Evolutionary conservation across 2,797 vertebrate species (phyloP).

Genomic region (Anguilla marmorata): DNA sequence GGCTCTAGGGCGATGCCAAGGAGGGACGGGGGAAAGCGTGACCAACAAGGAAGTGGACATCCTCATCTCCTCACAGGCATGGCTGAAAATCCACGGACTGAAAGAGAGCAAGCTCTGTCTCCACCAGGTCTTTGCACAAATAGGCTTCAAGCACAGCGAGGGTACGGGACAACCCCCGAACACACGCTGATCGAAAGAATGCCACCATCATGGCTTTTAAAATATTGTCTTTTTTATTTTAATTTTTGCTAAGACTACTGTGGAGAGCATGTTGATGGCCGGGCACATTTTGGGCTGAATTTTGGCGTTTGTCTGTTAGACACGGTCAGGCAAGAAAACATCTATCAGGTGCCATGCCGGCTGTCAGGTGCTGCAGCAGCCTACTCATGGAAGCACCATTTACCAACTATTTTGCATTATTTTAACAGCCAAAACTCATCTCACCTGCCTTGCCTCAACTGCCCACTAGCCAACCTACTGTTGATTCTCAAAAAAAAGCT

Average conservation of each 20-base stretch:
- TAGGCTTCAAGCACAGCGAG: slow-evolving; percentile 75
- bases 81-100: slow-evolving; percentile 73
- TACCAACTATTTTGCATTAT: neutral
- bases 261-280: neutral
- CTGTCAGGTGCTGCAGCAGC: neutral
- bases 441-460: neutral
- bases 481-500: neutral
- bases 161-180: slow-evolving; percentile 57
- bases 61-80: slow-evolving; percentile 71
- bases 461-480: neutral
- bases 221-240: neutral
- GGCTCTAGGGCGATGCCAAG: neutral
- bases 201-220: neutral
- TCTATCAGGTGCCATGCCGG: too few species aligned
- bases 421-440: neutral
- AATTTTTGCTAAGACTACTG: neutral
- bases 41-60: slow-evolving; percentile 47
- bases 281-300: neutral
- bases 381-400: neutral
- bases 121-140: slow-evolving; percentile 70
- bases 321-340: too few species aligned
- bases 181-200: neutral
- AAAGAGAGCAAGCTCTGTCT: slow-evolving; percentile 70
- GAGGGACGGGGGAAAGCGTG: neutral
- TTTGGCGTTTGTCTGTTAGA: neutral